A percentile compares a stretch with the other conserved stretches of the same genome.
phyloP scores from a whole-genome alignment of 2,113 vertebrate species.

The Lepisosteus osseus region DNA sequence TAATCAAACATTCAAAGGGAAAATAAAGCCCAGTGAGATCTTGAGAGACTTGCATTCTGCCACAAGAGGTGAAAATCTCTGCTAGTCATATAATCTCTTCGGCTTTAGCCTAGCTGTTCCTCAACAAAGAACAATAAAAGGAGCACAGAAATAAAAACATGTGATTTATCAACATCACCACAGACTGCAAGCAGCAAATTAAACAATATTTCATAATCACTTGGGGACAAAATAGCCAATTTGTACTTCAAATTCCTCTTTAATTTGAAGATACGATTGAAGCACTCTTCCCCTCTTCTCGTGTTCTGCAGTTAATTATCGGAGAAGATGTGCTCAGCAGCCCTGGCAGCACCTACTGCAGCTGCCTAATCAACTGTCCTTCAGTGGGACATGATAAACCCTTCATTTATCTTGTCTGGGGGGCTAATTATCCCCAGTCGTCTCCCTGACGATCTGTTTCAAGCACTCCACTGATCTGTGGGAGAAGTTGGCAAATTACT shows the following conservation, averaged over 20 bases:
- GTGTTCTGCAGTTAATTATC: conserved; percentile 85
- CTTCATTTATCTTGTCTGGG: conserved; percentile 97
- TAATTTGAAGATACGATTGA: conserved; percentile 69
- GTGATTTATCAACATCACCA: conserved; percentile 80
- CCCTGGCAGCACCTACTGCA: conserved; percentile 75
- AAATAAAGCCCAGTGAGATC: not conserved
- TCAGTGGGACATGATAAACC: conserved; percentile 83
- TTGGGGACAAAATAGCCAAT: conserved; percentile 78
- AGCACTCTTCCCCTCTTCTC: conserved; percentile 56
- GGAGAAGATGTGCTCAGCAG: conserved; percentile 86
- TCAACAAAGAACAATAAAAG: conserved; percentile 70
- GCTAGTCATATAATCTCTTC: not conserved
- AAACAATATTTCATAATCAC: conserved; percentile 91
- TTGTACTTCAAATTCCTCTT: conserved; percentile 77
- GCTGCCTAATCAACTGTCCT: conserved; percentile 79
- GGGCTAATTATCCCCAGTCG: conserved; percentile 83
- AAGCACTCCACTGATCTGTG: conserved; percentile 77
- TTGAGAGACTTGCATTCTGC: not conserved
- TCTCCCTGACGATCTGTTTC: conserved; percentile 81
- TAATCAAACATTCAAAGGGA: no score
- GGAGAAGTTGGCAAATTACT: conserved; percentile 80
- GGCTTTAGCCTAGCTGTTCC: conserved; percentile 25
- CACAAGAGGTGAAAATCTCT: not conserved
- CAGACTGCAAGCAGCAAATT: conserved; percentile 75
- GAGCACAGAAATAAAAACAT: conserved; percentile 76